Conservation (phyloP, 2,888 invertebrate genomes). For the Sturmia bella region DNA sequence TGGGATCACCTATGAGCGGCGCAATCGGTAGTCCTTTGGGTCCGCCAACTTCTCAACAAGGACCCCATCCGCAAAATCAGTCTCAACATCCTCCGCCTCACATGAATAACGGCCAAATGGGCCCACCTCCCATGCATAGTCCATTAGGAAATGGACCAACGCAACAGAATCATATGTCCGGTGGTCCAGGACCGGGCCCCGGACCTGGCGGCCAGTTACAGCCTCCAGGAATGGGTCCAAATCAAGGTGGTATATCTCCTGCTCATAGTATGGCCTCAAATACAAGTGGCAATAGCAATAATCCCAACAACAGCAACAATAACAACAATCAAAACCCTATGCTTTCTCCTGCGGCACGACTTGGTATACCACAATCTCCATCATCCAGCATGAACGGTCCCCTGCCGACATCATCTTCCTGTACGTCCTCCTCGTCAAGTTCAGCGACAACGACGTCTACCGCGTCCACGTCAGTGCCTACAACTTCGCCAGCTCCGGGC, state of each 20-base stretch:
- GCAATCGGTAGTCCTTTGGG: constrained; percentile 88
- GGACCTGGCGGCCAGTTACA: constrained; percentile 74
- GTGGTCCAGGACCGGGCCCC: constrained; percentile 78
- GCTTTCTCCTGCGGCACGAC: constrained; percentile 77
- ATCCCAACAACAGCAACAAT: constrained; percentile 68
- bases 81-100: constrained; percentile 77
- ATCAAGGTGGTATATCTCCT: constrained; percentile 76
- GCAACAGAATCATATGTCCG: constrained; percentile 82
- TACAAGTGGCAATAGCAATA: constrained; percentile 74
- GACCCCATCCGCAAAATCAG: constrained; percentile 76
- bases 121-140: constrained; percentile 89
- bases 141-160: constrained; percentile 86
- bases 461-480: constrained; percentile 79
- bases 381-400: constrained; percentile 82
- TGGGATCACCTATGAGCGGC: constrained; percentile 88
- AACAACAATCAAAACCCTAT: constrained; percentile 76
- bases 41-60: constrained; percentile 73
- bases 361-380: constrained; percentile 75
- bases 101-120: constrained; percentile 89
- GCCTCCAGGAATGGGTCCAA: constrained; percentile 71
- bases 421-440: constrained; percentile 73
- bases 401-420: constrained; percentile 82
- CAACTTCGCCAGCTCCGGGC: constrained; percentile 77
- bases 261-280: constrained; percentile 72
- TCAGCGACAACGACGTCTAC: constrained; percentile 74